A percentile compares a stretch with the other conserved stretches of the same genome.
Conservation (phyloP, 2,888 invertebrate genomes). For the Ophion obscuratus region DNA sequence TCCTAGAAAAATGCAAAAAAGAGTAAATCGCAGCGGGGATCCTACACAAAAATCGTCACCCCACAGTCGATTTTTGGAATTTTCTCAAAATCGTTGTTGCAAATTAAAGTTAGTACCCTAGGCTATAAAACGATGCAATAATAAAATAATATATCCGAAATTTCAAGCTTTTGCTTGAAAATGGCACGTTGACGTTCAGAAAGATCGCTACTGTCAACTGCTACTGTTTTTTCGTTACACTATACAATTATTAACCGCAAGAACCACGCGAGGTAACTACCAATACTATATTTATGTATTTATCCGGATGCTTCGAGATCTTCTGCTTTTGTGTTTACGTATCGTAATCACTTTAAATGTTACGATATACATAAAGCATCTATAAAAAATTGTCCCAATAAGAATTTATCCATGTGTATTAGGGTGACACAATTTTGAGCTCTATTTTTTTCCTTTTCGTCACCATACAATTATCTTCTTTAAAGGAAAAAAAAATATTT, state of each 20-base stretch:
- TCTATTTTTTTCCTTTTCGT: no score
- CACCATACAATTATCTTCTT: no score
- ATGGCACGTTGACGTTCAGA: slow-evolving; percentile 51
- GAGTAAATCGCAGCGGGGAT: no score
- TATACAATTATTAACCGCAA: slow-evolving; percentile 3
- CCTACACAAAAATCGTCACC: no score
- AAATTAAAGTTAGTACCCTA: no score
- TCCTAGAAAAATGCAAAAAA: no score
- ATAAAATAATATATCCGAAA: no score
- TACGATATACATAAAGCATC: slow-evolving; percentile 35
- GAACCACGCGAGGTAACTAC: slow-evolving; percentile 30
- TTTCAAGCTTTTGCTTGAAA: slow-evolving; percentile 22
- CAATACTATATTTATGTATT: slow-evolving; percentile 41
- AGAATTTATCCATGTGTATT: slow-evolving; percentile 5
- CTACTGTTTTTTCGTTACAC: slow-evolving; percentile 21
- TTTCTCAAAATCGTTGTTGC: no score
- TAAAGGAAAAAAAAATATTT: no score
- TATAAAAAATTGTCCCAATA: slow-evolving; percentile 19
- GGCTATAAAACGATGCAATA: no score
- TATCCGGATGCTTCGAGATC: slow-evolving; percentile 21
- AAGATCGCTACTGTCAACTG: slow-evolving; percentile 37
- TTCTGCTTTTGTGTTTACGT: not conserved
- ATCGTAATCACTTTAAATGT: not conserved
- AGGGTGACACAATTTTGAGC: no score
- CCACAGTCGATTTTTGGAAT: no score